These are phyloP conservation scores for Paelopatides confundens DNA, from an alignment of 53 echinoderm and acorn worm genomes.

Conservation along the genomic window DNA sequence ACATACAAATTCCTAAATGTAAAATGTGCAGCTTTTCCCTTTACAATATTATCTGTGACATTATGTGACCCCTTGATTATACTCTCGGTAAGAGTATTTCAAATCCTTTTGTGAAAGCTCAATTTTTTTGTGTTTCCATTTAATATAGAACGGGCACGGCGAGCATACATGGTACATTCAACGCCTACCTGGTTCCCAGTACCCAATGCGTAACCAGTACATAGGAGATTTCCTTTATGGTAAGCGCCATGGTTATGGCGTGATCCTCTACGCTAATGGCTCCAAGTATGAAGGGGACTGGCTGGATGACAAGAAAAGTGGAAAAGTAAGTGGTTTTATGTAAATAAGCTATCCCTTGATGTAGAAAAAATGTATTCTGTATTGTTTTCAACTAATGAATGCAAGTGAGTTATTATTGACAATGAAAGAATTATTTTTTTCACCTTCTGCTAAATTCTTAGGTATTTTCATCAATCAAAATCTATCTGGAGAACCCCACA, in stretches of 20 bases:
- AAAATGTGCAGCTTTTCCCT: too few relatives aligned
- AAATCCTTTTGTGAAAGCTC: too few relatives aligned
- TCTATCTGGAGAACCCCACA: too few relatives aligned
- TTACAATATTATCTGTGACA: background rate
- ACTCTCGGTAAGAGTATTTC: too few relatives aligned
- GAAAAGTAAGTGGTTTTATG: constrained; percentile 83
- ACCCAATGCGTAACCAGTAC: constrained; percentile 96
- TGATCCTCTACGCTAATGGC: constrained; percentile 95
- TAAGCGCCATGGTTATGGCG: constrained; percentile 88
- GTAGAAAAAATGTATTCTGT: too few relatives aligned
- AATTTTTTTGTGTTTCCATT: background rate
- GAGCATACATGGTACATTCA: constrained; percentile 98
- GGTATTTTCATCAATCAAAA: too few relatives aligned
- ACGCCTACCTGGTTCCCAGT: constrained; percentile 91
- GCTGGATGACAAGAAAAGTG: constrained; percentile 93
- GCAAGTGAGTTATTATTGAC: too few relatives aligned
- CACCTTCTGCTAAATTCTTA: too few relatives aligned
- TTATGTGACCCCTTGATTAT: background rate
- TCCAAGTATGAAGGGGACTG: constrained; percentile 99
- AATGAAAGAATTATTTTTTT: too few relatives aligned
- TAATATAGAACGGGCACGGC: constrained; percentile 89
- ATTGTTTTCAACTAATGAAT: too few relatives aligned
- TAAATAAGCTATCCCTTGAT: too few relatives aligned
- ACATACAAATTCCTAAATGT: too few relatives aligned
- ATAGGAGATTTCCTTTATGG: constrained; percentile 91